Evolutionary conservation across 2,113 vertebrate species (phyloP).

Genomic region (Periophthalmodon schlosseri): DNA sequence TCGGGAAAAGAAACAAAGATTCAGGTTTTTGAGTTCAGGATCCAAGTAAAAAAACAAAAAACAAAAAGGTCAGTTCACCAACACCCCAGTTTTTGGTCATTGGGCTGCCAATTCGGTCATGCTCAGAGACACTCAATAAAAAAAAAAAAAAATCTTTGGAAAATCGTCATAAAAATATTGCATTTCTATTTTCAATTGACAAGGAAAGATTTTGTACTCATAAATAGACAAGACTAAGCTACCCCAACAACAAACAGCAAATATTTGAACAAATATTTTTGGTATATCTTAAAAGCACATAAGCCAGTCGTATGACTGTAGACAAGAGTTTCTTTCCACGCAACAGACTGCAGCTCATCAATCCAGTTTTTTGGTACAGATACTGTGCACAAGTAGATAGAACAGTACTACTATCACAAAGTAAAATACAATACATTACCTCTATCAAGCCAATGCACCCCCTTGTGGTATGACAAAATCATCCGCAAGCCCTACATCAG

Average conservation of each 20-base stretch:
- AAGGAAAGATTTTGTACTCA: constrained; percentile 77
- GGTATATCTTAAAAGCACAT: constrained; percentile 81
- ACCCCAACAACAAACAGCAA: constrained; percentile 79
- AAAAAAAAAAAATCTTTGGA: constrained; percentile 77
- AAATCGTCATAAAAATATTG: constrained; percentile 82
- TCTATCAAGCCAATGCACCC: constrained; percentile 44
- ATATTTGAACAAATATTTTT: constrained; percentile 84
- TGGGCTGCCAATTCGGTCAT: constrained; percentile 72
- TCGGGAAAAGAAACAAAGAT: constrained; percentile 26
- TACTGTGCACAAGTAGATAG: constrained; percentile 82
- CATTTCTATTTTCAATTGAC: constrained; percentile 80
- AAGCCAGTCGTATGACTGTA: constrained; percentile 69
- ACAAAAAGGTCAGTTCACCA: constrained; percentile 25
- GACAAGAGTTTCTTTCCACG: constrained; percentile 73
- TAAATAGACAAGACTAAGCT: constrained; percentile 81
- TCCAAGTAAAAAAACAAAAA: constrained; percentile 31
- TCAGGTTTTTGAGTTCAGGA: constrained; percentile 31
- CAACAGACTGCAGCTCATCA: constrained; percentile 82
- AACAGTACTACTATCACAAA: constrained; percentile 64
- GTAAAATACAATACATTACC: constrained; percentile 45
- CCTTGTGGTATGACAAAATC: constrained; percentile 32
- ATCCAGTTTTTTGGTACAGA: constrained; percentile 90
- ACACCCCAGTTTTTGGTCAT: constrained; percentile 64
- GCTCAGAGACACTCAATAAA: constrained; percentile 59
- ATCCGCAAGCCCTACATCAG: constrained; percentile 40